Conservation (phyloP, 2,797 vertebrate species). For the Melanotaenia nigrans region DNA sequence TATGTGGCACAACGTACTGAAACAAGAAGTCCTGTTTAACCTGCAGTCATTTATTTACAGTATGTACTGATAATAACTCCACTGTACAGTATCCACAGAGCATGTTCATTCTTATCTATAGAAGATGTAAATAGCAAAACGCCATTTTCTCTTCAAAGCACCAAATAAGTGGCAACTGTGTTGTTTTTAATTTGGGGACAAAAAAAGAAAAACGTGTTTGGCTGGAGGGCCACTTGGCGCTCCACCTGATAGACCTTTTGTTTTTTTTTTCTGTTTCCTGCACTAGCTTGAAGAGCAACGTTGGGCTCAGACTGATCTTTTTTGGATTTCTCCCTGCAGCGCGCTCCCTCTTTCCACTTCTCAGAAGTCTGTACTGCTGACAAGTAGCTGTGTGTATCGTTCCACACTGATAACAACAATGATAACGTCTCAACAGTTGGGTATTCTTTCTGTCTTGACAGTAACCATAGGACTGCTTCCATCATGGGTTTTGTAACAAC, state of each 20-base stretch:
- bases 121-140: constrained; percentile 82
- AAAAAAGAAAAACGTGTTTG: too few relatives aligned
- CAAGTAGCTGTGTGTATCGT: constrained; percentile 81
- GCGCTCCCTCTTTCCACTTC: constrained; percentile 75
- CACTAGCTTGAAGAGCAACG: constrained; percentile 79
- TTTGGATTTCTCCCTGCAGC: constrained; percentile 47
- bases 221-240: constrained; percentile 45
- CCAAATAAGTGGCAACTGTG: constrained; percentile 80
- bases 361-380: constrained; percentile 83
- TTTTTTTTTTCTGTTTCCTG: constrained; percentile 62
- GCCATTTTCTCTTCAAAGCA: constrained; percentile 78
- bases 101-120: constrained; percentile 82
- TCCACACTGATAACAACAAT: constrained; percentile 65
- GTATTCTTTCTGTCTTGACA: constrained; percentile 79
- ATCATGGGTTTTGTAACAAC: constrained; percentile 81
- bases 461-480: constrained; percentile 83
- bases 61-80: constrained; percentile 76
- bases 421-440: constrained; percentile 79
- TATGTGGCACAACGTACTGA: constrained; percentile 79
- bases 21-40: constrained; percentile 63
- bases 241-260: constrained; percentile 28
- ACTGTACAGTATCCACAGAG: constrained; percentile 81
- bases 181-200: constrained; percentile 63
- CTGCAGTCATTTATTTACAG: constrained; percentile 78
- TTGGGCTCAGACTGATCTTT: constrained; percentile 73